Base-by-base conservation (phyloP, 2,888 invertebrate genomes). In the Rhagium mordax region DNA sequence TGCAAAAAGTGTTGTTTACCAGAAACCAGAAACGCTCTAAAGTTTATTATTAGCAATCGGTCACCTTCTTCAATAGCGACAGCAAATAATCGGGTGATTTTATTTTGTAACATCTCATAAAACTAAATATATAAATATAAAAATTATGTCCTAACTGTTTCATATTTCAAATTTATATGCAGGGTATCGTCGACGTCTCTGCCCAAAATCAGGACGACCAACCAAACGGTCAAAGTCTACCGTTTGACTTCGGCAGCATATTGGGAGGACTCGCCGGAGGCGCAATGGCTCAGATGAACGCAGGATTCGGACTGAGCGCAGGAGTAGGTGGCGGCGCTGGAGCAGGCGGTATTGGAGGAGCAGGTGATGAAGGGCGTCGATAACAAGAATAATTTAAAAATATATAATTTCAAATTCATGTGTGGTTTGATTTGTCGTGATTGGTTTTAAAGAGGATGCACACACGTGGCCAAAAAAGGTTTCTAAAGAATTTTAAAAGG, bases 271-370 rank as follows among this genome's bases (percentile, higher is more conserved):
- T 24, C 6, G 5, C 21, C 3, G 62, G 62, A 48, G 21, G n/a
- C 0, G 29, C 16, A n/a, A n/a, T n/a, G n/a, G 49, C 15, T 24
- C 51, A 29, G 13, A 8, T 33, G 53, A 62, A 62, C 15, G 15
- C 15, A 2, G 65, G 53, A 24, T 53, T 65, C 13, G 65, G 65
- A 7, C 29, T 65, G 18, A 53, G 53, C 13, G 65, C 33, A 29
- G 65, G 65, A 13, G 13, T 65, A 7, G 53, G 53, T 16, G 49
- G 24, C 4, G 8, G 33, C 7, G 53, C 18, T 13, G 53, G 15
- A 8, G 57, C 15, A 1, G 57, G 57, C 16, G 29, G 55, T n/a
- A 24, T 21, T 1, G 20, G 18, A 10, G 53, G 20, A 16, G 15
- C 13, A 4, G 8, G n/a, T n/a, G n/a, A n/a, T 41, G 27, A 20